phyloP scores from a whole-genome alignment of 2,797 vertebrate species.

The Melanotaenia maccullochi region DNA sequence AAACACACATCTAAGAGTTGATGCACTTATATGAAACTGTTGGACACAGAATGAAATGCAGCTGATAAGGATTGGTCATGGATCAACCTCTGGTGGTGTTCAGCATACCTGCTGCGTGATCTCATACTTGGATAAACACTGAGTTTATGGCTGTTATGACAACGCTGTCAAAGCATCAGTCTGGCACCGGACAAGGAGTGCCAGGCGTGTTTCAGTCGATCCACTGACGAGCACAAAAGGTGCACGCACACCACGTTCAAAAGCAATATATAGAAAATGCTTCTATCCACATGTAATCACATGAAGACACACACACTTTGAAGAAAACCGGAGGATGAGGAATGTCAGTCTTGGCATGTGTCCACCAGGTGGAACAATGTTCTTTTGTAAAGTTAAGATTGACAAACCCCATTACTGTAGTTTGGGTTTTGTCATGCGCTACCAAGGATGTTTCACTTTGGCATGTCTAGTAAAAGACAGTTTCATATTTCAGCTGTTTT shows the following conservation, averaged over 20 bases:
- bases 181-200: constrained; percentile 43
- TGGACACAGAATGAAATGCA: neutral
- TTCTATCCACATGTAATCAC: neutral
- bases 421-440: constrained; percentile 3
- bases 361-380: constrained; percentile 37
- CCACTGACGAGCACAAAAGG: constrained; percentile 17
- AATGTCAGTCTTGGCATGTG: constrained; percentile 21
- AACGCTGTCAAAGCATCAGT: constrained; percentile 37
- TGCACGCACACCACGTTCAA: neutral
- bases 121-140: constrained; percentile 31
- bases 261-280: constrained; percentile 1
- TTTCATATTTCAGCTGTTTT: constrained; percentile 9
- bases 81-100: neutral
- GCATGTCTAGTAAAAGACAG: neutral
- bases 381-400: constrained; percentile 23
- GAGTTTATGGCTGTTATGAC: constrained; percentile 26
- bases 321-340: constrained; percentile 14
- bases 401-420: constrained; percentile 5
- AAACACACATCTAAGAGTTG: neutral
- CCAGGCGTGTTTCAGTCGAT: constrained; percentile 49
- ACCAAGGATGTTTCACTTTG: neutral
- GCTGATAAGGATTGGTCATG: constrained; percentile 2
- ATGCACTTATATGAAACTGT: neutral
- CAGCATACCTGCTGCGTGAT: constrained; percentile 40
- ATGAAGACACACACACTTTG: neutral